Base-by-base conservation (phyloP, 2,888 invertebrate genomes). In the Psococerastis gibbosa region DNA sequence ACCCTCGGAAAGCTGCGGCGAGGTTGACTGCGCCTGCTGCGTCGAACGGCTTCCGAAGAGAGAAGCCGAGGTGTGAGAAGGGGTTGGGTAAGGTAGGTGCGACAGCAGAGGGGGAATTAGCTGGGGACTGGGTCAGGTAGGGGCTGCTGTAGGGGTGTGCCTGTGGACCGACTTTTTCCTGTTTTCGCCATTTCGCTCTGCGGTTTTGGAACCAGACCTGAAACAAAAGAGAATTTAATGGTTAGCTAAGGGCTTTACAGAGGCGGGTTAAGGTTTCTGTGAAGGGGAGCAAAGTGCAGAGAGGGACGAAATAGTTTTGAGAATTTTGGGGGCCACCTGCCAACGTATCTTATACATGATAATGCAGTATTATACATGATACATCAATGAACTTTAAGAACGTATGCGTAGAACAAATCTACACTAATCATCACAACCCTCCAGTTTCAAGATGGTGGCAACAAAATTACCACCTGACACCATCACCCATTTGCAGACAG, bases 191-290 rank as follows among this genome's bases (percentile, higher is more conserved):
- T 64, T 89, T 89, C 38, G 88, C 88, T 32, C 88, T 70, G 2
- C 88, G 72, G 61, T 89, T 89, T 67, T 89, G 88, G 62, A 88
- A 89, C 88, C 88, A 88, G 3, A 89, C 88, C 88, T 88, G 73
- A 1, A 68, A 71, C 54, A 60, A 53, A 58, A 52, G 49, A 49
- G 48, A 49, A 32, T 34, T 13, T 3, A 16, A 42, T 44, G 45
- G 44, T 46, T 48, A 43, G 46, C 46, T 48, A 46, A 44, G 38
- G 44, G 43, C 47, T 47, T 47, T 34, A 34, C 35, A 41, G 13
- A 11, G 5, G 17, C 13, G 18, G 31, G 16, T n/a, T n/a, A n/a
- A n/a, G n/a, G n/a, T n/a, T n/a, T n/a, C n/a, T n/a, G n/a, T n/a
- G 43, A 43, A 31, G 44, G 43, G 20, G 45, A 17, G 43, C 34